Evolutionary conservation across 2,113 vertebrate genomes (phyloP).

Genomic region (Fulica atra): DNA sequence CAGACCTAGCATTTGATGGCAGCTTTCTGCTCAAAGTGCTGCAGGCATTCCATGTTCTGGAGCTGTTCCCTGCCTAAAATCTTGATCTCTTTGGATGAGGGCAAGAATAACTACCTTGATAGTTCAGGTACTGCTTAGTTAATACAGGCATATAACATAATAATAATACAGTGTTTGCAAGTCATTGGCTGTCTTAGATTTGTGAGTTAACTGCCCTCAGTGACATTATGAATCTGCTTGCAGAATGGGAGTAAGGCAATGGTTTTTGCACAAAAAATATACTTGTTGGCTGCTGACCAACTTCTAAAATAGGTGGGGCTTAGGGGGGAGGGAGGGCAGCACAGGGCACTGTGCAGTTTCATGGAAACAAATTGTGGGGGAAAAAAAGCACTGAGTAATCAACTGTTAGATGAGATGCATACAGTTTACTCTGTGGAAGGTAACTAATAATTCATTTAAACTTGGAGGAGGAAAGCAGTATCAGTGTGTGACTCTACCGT

Average conservation of each 20-base stretch:
- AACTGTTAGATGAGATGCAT: not conserved
- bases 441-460: not conserved
- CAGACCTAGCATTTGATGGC: not conserved
- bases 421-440: not conserved
- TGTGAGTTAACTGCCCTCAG: not conserved
- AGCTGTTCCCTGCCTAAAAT: not conserved
- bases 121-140: not conserved
- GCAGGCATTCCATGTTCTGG: not conserved
- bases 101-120: not conserved
- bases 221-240: not conserved
- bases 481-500: fast-evolving
- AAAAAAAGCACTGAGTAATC: not conserved
- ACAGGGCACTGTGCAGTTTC: not conserved
- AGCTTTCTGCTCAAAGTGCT: not conserved
- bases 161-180: not conserved
- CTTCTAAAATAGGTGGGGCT: not conserved
- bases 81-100: not conserved
- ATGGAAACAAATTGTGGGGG: not conserved
- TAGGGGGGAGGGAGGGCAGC: too few relatives aligned
- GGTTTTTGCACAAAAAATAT: not conserved
- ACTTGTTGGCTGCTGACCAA: not conserved
- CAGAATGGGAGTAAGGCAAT: not conserved
- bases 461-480: not conserved
- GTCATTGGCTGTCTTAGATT: not conserved
- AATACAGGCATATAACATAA: not conserved